Evolutionary conservation across 2,888 invertebrate species (phyloP), one percentile per base, ranked within the genome.

Genomic region (Drosophila infuscata): DNA sequence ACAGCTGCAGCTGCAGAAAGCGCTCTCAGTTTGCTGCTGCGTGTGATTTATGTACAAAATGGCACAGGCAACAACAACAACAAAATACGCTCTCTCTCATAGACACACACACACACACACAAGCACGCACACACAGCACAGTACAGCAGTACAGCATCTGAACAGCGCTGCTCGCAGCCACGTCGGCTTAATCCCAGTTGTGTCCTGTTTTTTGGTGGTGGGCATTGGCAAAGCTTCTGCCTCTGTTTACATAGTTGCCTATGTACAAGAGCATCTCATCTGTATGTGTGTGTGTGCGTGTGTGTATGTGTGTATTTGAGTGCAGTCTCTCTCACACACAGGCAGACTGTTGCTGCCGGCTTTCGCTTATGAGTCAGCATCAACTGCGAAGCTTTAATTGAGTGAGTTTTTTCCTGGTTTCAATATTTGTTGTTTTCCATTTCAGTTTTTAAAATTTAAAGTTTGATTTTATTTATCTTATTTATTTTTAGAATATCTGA

Each of bases 261-360:
- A 81, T 88, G 75, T 82, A 81, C 54, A 67, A 36, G 46, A 59
- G 36, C 63, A 70, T 29, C 57, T 30, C 46, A 60, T 30, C 35
- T 32, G 30, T 29, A 41, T 11, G 48, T 43, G 2, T 32, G 2
- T 32, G n/a, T n/a, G 25, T 12, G 36, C 6, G 4, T 53, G 36
- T 46, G n/a, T 63, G 46, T 46, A 17, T 46, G 46, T 36, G 54
- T 52, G 58, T 35, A 25, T 60, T 32, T 53, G 53, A 36, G 48
- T 38, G 29, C 54, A 58, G 51, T 53, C 61, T 38, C 60, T 49
- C 33, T 51, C 56, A 66, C 56, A 68, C 52, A 48, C 57, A 66
- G 52, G 67, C 89, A 85, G 77, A 87, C 90, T 89, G 87, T 87
- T 87, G 90, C 90, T 87, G 90, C 87, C 87, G 87, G 87, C 90